Base-by-base conservation (phyloP, 2,113 vertebrate species). In the Deroptyus accipitrinus region DNA sequence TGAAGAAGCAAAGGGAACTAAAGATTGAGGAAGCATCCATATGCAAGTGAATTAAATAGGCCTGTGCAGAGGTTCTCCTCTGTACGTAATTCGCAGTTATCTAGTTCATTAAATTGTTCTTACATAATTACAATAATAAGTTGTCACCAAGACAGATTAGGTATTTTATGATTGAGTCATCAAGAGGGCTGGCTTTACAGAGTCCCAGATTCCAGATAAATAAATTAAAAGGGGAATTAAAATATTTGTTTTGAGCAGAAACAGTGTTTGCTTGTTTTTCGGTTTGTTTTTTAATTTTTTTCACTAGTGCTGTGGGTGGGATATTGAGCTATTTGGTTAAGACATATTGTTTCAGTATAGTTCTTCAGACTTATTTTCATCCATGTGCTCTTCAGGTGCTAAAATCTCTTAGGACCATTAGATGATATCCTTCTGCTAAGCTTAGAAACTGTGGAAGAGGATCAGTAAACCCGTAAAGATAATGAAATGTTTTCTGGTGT, bases 81-180 rank as follows among this genome's bases (percentile, higher is more conserved):
- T 49, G 5, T 73, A 94, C 61, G 9, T 59, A 86, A 92, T 95
- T 96, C 81, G 51, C 25, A 84, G 61, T 63, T 91, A 96, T 95
- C 75, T 87, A 66, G 70, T 96, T 97, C 96, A 97, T 97, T 96
- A 97, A 97, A 93, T 66, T 95, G 75, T 69, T 83, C 48, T 92
- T 84, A 95, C 84, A 88, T 68, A 54, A 46, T 68, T 54, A 28
- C 76, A 96, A 87, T 97, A 83, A 94, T 97, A 93, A 88, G 59
- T 89, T 85, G 80, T 41, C 82, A 61, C 66, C n/a, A 94, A 95
- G 79, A 87, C 24, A 91, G 74, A 67, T 89, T 82, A 96, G 31
- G n/a, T 79, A 93, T 94, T 97, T 97, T 93, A 94, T 96, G 67
- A 94, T 88, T 75, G 31, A 96, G n/a, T 86, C 70, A 88, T 86